Evolutionary conservation across 2,797 vertebrate species (phyloP).

Genomic region (Fistularia commersonii): DNA sequence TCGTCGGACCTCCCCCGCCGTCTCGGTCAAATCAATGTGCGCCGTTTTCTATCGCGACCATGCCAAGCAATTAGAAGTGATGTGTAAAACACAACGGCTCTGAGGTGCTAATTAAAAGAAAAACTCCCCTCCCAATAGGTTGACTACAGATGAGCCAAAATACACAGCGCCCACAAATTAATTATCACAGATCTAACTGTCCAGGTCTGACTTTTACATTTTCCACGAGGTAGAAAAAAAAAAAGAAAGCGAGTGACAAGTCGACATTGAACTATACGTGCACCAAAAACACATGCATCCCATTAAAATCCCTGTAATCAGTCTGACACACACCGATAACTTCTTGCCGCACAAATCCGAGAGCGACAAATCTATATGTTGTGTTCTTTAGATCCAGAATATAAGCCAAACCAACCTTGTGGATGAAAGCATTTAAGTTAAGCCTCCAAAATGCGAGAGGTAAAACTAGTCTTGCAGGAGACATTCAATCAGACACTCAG

Average conservation of each 20-base stretch:
- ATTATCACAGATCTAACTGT: constrained; percentile 22
- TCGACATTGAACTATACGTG: constrained; percentile 7
- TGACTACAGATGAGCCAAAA: constrained; percentile 38
- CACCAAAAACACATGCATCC: constrained; percentile 24
- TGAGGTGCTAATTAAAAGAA: constrained; percentile 77
- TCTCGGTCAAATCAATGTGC: constrained; percentile 57
- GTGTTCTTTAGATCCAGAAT: constrained; percentile 48
- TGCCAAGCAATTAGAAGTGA: constrained; percentile 77
- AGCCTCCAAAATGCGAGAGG: constrained; percentile 62
- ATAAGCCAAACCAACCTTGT: constrained; percentile 71
- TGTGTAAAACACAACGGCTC: constrained; percentile 73
- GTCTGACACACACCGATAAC: constrained; percentile 36
- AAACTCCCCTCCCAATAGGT: constrained; percentile 62
- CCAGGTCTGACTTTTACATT: constrained; percentile 7
- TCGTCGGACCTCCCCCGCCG: constrained; percentile 36
- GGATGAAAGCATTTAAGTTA: constrained; percentile 71
- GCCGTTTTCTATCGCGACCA: constrained; percentile 60
- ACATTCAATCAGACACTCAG: constrained; percentile 70
- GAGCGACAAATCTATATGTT: constrained; percentile 45
- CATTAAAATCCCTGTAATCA: constrained; percentile 36
- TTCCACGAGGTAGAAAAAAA: constrained; percentile 4
- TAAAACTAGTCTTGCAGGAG: constrained; percentile 70
- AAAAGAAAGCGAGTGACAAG: not conserved
- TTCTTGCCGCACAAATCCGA: constrained; percentile 6
- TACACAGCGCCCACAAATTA: constrained; percentile 12